Evolutionary conservation across 92 coral and sea anemone species (phyloP).

Genomic region (Phenganax marumi): DNA sequence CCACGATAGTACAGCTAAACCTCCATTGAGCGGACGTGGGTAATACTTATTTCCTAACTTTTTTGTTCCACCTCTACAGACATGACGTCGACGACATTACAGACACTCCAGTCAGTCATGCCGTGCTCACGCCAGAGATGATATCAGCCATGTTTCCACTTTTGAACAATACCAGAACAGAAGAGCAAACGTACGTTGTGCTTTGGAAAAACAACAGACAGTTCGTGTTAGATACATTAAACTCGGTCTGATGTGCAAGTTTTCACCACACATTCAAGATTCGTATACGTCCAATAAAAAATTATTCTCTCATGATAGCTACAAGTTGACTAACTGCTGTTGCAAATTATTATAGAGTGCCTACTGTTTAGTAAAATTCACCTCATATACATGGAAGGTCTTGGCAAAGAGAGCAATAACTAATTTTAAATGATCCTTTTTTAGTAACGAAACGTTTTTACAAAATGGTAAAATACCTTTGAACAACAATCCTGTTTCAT

Average conservation of each 20-base stretch:
- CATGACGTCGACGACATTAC: constrained; percentile 67
- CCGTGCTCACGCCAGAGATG: constrained; percentile 95
- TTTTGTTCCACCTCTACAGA: constrained; percentile 28
- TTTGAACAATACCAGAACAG: constrained; percentile 42
- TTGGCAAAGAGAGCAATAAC: not conserved
- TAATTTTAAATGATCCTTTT: not conserved
- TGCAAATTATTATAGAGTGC: no score
- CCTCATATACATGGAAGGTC: not conserved
- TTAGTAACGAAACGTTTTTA: constrained; percentile 54
- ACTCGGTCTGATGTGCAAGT: no score
- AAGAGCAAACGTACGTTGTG: constrained; percentile 24
- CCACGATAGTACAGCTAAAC: no score
- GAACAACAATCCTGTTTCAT: constrained; percentile 28
- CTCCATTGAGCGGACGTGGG: no score
- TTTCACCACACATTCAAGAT: no score
- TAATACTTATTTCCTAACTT: not conserved
- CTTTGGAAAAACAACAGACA: not conserved
- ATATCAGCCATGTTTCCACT: constrained; percentile 89
- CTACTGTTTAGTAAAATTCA: no score
- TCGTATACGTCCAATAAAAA: no score
- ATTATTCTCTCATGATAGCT: no score
- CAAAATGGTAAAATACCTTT: constrained; percentile 68
- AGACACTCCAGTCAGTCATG: constrained; percentile 61
- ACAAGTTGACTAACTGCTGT: no score
- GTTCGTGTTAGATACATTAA: no score